These are phyloP conservation scores for Champsocephalus gunnari DNA, from an alignment of 2,797 vertebrate genomes.

Conservation along the genomic window DNA sequence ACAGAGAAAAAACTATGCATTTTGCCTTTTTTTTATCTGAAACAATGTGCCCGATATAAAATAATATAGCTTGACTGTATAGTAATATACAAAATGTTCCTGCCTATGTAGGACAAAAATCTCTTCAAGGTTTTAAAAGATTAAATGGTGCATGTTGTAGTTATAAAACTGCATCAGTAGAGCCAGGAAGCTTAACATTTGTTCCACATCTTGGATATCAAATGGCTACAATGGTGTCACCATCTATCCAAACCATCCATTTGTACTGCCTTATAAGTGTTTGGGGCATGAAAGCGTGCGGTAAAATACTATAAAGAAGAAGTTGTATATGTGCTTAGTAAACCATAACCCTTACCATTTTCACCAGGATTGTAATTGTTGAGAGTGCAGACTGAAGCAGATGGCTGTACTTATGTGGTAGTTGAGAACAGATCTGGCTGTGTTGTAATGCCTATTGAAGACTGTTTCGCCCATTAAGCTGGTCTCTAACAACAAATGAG, in stretches of 20 bases:
- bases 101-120: too few relatives aligned
- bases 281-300: background rate
- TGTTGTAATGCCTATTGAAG: background rate
- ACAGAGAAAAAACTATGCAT: background rate
- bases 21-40: background rate
- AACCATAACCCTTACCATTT: background rate
- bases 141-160: background rate
- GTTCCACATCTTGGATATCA: conserved; percentile 14
- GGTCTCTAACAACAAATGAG: too few relatives aligned
- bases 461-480: background rate
- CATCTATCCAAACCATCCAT: background rate
- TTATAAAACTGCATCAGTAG: conserved; percentile 1
- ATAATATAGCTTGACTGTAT: too few relatives aligned
- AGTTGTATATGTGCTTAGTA: background rate
- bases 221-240: background rate
- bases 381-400: background rate
- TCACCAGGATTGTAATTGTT: too few relatives aligned
- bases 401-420: background rate
- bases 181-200: conserved; percentile 9
- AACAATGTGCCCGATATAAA: too few relatives aligned
- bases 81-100: background rate
- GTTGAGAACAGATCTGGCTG: background rate
- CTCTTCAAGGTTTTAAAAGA: background rate
- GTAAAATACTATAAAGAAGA: background rate
- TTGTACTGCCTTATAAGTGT: too few relatives aligned